These are phyloP conservation scores for Sarcoramphus papa DNA, from an alignment of 2,797 vertebrate genomes.

Conservation along the genomic window DNA sequence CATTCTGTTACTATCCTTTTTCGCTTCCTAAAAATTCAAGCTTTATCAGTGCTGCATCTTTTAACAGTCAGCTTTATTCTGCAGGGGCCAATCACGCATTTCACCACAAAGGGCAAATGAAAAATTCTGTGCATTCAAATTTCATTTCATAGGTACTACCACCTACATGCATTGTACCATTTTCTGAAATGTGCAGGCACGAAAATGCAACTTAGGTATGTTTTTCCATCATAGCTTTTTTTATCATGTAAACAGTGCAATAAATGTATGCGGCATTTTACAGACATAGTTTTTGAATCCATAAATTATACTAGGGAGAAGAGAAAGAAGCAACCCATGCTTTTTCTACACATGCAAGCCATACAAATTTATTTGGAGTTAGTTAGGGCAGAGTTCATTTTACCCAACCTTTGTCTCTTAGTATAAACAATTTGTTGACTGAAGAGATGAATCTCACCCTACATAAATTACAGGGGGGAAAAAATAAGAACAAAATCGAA, in stretches of 20 bases:
- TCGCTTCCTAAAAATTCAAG: not conserved
- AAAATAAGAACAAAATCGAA: not conserved
- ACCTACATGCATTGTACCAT: not conserved
- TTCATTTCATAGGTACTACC: not conserved
- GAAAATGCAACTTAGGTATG: not conserved
- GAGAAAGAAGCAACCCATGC: not conserved
- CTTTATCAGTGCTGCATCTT: not conserved
- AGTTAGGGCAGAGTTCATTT: not conserved
- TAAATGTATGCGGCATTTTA: not conserved
- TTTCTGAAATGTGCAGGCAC: not conserved
- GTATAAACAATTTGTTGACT: not conserved
- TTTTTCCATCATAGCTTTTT: not conserved
- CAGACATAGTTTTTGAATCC: not conserved
- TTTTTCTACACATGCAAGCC: not conserved
- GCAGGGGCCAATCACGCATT: not conserved
- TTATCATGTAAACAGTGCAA: not conserved
- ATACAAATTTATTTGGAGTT: not conserved
- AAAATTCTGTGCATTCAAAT: not conserved
- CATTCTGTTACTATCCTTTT: not conserved
- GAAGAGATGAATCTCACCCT: not conserved
- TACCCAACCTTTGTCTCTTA: not conserved
- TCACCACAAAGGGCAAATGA: not conserved
- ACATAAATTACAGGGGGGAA: not conserved
- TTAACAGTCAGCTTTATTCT: not conserved
- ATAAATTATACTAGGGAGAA: not conserved